A percentile compares a stretch with the other conserved stretches of the same genome.
phyloP scores from a whole-genome alignment of 2,797 vertebrate genomes.

The Clarias platycephalus region DNA sequence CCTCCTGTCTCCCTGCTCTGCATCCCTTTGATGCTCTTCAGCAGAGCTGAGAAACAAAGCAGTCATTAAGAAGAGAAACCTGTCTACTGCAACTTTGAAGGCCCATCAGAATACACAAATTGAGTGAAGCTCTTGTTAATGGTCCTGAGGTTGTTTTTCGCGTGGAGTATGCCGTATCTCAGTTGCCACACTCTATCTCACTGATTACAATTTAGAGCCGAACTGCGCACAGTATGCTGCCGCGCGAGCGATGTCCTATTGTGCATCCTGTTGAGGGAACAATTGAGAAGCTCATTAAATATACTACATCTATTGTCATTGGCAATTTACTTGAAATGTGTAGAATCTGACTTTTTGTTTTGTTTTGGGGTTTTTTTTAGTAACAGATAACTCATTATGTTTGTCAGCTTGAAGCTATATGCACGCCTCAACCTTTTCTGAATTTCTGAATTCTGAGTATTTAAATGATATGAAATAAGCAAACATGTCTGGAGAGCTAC shows the following conservation, averaged over 20 bases:
- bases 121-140: constrained; percentile 43
- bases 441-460: neutral
- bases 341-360: constrained; percentile 4
- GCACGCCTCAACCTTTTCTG: neutral
- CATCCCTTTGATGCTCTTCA: constrained; percentile 50
- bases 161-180: constrained; percentile 28
- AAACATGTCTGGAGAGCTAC: constrained; percentile 25
- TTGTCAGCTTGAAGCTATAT: constrained; percentile 21
- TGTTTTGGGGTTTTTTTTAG: neutral
- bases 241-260: constrained; percentile 17
- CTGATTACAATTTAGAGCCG: constrained; percentile 42
- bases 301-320: constrained; percentile 16
- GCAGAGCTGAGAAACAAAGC: constrained; percentile 52
- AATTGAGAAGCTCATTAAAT: constrained; percentile 44
- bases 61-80: constrained; percentile 58
- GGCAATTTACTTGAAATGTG: constrained; percentile 28
- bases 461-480: neutral
- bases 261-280: constrained; percentile 31
- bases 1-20: constrained; percentile 33
- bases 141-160: constrained; percentile 37
- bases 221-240: constrained; percentile 23
- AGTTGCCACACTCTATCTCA: constrained; percentile 38
- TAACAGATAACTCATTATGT: constrained; percentile 25
- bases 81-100: constrained; percentile 53
- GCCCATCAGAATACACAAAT: constrained; percentile 55